These are phyloP conservation scores for Lypha dubia DNA, from an alignment of 2,888 invertebrate genomes.

Conservation along the genomic window DNA sequence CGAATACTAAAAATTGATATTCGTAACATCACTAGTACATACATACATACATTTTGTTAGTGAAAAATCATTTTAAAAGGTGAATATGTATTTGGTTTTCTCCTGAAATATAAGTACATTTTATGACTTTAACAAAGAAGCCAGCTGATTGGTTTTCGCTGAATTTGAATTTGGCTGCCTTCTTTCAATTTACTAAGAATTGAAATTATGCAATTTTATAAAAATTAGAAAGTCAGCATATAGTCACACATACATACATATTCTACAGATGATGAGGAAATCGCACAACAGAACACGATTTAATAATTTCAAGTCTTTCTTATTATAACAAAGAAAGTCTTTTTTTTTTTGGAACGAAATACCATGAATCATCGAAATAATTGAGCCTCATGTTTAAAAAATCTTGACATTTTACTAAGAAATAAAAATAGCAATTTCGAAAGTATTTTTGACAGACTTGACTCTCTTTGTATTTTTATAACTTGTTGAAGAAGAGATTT, in stretches of 20 bases:
- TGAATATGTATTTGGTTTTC: too few species aligned
- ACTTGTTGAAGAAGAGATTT: conserved; percentile 7
- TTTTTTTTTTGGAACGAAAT: conserved; percentile 32
- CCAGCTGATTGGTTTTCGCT: too few species aligned
- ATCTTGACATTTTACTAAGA: conserved; percentile 12
- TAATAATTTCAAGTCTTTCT: not conserved
- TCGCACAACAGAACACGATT: not conserved
- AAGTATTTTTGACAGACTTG: conserved; percentile 23
- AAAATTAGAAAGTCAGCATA: not conserved
- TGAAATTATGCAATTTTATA: not conserved
- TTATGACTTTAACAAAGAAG: too few species aligned
- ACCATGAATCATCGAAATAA: conserved; percentile 41
- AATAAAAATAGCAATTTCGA: conserved; percentile 14
- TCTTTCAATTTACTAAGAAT: not conserved
- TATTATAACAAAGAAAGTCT: conserved; percentile 56
- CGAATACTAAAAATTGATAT: too few species aligned
- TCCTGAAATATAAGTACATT: too few species aligned
- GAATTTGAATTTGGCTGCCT: too few species aligned
- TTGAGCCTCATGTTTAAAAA: not conserved
- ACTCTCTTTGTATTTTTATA: conserved; percentile 11
- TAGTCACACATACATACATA: too few species aligned
- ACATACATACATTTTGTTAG: too few species aligned
- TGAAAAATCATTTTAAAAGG: too few species aligned
- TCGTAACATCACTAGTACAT: too few species aligned
- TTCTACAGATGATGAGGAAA: not conserved